phyloP scores from a whole-genome alignment of 2,888 invertebrate genomes.

The Hermodice carunculata region DNA sequence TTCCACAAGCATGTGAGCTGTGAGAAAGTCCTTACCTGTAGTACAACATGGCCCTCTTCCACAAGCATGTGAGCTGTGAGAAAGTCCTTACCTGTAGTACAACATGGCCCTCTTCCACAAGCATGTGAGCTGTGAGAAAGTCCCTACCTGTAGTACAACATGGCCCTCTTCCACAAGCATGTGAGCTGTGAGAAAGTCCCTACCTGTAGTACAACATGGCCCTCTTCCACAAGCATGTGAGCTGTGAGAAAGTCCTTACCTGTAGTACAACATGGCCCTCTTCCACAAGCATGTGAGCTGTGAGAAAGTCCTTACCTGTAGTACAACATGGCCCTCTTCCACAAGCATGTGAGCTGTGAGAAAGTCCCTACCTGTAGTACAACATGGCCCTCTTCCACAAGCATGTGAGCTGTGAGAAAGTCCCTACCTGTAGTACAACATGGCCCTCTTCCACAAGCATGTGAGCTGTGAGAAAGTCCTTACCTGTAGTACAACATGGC shows the following conservation, averaged over 20 bases:
- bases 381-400: constrained; percentile 53
- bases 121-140: constrained; percentile 47
- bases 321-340: constrained; percentile 53
- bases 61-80: constrained; percentile 53
- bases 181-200: constrained; percentile 49
- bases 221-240: constrained; percentile 49
- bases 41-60: constrained; percentile 53
- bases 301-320: constrained; percentile 60
- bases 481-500: constrained; percentile 65
- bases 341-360: constrained; percentile 53
- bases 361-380: constrained; percentile 62
- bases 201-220: constrained; percentile 65
- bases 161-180: constrained; percentile 50
- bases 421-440: constrained; percentile 64
- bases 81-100: constrained; percentile 62
- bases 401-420: constrained; percentile 47
- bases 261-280: constrained; percentile 60
- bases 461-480: constrained; percentile 47
- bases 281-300: constrained; percentile 50
- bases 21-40: constrained; percentile 67
- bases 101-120: constrained; percentile 53
- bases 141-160: constrained; percentile 63
- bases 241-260: constrained; percentile 54
- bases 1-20: too few species aligned
- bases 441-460: constrained; percentile 50